A percentile compares a stretch with the other conserved stretches of the same genome.
Conservation (phyloP, 2,888 invertebrate genomes). For the Myopa testacea region DNA sequence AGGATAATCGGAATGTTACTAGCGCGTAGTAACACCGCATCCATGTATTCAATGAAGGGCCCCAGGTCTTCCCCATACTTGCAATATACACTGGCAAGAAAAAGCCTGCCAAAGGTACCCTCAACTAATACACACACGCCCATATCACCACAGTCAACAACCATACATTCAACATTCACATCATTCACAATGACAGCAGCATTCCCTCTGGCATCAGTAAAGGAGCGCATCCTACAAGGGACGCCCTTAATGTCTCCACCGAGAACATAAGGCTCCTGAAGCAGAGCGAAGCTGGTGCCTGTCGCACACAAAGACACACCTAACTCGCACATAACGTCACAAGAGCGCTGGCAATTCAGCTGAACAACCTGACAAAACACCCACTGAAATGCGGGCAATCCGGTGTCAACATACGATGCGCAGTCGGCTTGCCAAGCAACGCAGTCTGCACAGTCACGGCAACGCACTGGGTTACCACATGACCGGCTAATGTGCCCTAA, state of each 20-base stretch:
- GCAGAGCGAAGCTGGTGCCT: neutral
- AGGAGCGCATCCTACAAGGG: neutral
- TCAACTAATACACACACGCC: too few relatives aligned
- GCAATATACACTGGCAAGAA: too few relatives aligned
- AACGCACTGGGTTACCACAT: conserved; percentile 35
- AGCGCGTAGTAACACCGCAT: neutral
- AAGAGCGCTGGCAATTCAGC: conserved; percentile 21
- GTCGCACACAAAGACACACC: neutral
- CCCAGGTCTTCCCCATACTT: too few relatives aligned
- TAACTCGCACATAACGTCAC: conserved; percentile 8
- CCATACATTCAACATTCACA: too few relatives aligned
- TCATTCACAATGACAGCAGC: conserved; percentile 27
- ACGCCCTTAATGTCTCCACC: neutral
- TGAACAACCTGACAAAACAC: conserved; percentile 3
- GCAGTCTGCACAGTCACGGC: conserved; percentile 44
- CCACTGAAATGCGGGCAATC: neutral
- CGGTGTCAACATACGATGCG: conserved; percentile 41
- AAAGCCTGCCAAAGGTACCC: too few relatives aligned
- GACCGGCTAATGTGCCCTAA: too few relatives aligned
- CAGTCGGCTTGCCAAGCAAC: conserved; percentile 36
- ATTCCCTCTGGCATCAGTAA: neutral
- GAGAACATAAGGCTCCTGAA: conserved; percentile 24
- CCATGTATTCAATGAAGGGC: too few relatives aligned
- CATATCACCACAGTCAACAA: too few relatives aligned
- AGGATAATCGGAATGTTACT: neutral